A percentile compares a stretch with the other conserved stretches of the same genome.
Evolutionary conservation across 2,113 vertebrate species (phyloP).

Genomic region (Thamnophis sirtalis): DNA sequence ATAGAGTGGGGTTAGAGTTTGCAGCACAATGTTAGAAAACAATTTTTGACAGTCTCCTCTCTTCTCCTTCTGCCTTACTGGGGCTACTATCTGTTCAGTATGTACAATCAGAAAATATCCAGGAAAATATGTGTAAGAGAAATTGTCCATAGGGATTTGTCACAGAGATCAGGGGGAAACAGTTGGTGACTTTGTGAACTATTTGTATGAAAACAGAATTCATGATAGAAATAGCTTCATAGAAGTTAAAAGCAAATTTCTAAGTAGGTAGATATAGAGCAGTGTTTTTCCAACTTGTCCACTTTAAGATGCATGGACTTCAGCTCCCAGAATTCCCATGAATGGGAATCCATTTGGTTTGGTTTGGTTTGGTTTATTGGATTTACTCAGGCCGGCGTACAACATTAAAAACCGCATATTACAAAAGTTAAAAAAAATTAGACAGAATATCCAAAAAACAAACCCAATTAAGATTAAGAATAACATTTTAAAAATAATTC

Average conservation of each 20-base stretch:
- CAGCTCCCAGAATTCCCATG: too few relatives aligned
- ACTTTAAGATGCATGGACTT: too few relatives aligned
- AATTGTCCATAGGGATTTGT: not conserved
- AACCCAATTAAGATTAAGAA: too few relatives aligned
- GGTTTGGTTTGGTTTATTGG: too few relatives aligned
- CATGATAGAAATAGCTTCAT: not conserved
- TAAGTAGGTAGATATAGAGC: not conserved
- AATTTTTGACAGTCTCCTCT: not conserved
- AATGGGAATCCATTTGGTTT: not conserved
- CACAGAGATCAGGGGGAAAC: not conserved
- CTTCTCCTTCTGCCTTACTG: not conserved
- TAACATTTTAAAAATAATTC: too few relatives aligned
- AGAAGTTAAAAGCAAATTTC: not conserved
- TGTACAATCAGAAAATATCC: not conserved
- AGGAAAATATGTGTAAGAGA: not conserved
- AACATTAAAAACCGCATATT: too few relatives aligned
- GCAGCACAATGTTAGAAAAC: not conserved
- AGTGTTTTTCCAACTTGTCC: not conserved
- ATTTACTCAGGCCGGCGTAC: too few relatives aligned
- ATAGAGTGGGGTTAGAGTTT: not conserved
- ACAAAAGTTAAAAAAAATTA: too few relatives aligned
- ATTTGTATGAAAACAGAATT: not conserved
- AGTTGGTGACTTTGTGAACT: not conserved
- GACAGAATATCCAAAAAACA: too few relatives aligned
- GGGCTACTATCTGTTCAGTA: not conserved